Percentiles rank a stretch among this genome's conserved stretches.
Evolutionary conservation across 2,113 vertebrate species (phyloP).

Genomic region (Amblyopsis rosae): DNA sequence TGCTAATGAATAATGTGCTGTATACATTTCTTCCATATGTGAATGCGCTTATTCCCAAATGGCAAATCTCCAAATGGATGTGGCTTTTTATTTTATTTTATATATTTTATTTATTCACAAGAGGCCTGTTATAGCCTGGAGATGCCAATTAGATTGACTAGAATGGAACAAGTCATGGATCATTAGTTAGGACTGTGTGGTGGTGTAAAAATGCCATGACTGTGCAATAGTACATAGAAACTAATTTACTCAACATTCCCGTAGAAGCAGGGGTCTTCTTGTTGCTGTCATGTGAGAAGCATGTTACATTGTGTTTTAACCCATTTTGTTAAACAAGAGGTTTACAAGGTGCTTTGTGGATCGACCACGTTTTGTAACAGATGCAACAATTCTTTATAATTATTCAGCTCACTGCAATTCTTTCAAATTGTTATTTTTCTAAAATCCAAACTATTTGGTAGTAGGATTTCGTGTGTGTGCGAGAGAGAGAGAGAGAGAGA

Average conservation of each 20-base stretch:
- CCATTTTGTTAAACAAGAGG: too few relatives aligned
- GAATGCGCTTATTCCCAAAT: conserved; percentile 6
- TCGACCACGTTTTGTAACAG: too few relatives aligned
- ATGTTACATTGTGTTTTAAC: too few relatives aligned
- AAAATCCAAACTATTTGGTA: too few relatives aligned
- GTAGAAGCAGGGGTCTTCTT: not conserved
- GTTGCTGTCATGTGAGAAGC: too few relatives aligned
- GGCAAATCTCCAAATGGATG: not conserved
- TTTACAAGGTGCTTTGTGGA: too few relatives aligned
- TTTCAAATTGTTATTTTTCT: too few relatives aligned
- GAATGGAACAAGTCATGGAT: conserved; percentile 13
- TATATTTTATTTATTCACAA: conserved; percentile 13
- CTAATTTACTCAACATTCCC: not conserved
- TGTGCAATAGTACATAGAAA: not conserved
- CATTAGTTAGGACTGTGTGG: not conserved
- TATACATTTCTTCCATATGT: conserved; percentile 24
- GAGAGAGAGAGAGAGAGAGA: too few relatives aligned
- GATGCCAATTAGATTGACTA: conserved; percentile 42
- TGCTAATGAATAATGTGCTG: conserved; percentile 17
- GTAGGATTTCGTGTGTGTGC: too few relatives aligned
- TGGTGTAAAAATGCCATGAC: conserved; percentile 5
- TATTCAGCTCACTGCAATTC: too few relatives aligned
- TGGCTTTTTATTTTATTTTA: not conserved
- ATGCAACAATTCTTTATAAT: too few relatives aligned
- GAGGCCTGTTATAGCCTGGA: conserved; percentile 1